phyloP scores from a whole-genome alignment of 1,140 invertebrate genomes.

The Colletes gigas region DNA sequence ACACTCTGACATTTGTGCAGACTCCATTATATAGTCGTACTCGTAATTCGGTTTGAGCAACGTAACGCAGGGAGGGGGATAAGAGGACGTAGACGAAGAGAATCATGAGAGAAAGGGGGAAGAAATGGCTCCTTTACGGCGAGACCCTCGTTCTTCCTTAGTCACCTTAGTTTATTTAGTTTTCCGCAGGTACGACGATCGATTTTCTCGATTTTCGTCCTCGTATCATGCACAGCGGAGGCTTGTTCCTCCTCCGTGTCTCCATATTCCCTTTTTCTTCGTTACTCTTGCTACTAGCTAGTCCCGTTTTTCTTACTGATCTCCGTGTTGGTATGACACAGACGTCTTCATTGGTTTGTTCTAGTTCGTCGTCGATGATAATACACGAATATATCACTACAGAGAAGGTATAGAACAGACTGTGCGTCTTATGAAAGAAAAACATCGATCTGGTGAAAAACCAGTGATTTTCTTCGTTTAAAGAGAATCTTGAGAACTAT shows the following conservation, averaged over 20 bases:
- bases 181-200: constrained; percentile 32
- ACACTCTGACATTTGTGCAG: constrained; percentile 54
- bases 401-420: no score
- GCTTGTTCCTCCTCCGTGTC: not conserved
- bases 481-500: no score
- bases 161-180: constrained; percentile 9
- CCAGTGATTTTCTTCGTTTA: no score
- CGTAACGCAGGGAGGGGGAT: not conserved
- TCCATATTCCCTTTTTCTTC: not conserved
- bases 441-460: no score
- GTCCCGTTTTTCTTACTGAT: not conserved
- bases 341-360: constrained; percentile 33
- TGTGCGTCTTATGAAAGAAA: not conserved
- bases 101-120: not conserved
- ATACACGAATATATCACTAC: constrained; percentile 1
- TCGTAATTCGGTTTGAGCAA: constrained; percentile 36
- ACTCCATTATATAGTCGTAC: not conserved
- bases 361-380: constrained; percentile 19
- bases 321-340: constrained; percentile 18
- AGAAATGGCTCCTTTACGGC: not conserved
- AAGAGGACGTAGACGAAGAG: not conserved
- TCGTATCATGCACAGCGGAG: constrained; percentile 30
- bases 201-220: constrained; percentile 33
- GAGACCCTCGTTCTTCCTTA: not conserved
- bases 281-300: not conserved